A percentile compares a stretch with the other conserved stretches of the same genome.
These are phyloP conservation scores for Xenopus laevis DNA, from an alignment of 2,113 vertebrate species.

Conservation along the genomic window DNA sequence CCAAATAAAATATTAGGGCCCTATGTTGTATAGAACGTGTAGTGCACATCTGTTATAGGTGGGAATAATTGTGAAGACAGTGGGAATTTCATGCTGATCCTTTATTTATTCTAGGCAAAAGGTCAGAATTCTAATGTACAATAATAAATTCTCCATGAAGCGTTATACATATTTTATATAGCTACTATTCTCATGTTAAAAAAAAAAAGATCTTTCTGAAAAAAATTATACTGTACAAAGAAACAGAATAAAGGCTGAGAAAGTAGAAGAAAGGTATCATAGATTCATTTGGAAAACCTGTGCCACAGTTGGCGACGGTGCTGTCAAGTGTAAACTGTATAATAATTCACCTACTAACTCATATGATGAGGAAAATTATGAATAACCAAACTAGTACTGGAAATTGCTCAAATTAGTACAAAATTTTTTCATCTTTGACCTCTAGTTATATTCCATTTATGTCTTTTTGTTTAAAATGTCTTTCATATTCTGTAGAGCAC, in stretches of 20 bases:
- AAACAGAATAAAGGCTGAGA: conserved; percentile 15
- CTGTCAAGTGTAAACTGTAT: not conserved
- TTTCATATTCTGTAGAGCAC: too few species aligned
- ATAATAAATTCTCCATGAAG: conserved; percentile 41
- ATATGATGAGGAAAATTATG: too few species aligned
- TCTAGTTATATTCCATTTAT: too few species aligned
- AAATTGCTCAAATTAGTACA: too few species aligned
- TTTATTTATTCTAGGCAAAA: conserved; percentile 42
- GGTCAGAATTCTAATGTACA: conserved; percentile 44
- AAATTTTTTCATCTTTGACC: too few species aligned
- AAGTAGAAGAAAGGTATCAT: conserved; percentile 10
- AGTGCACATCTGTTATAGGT: conserved; percentile 2
- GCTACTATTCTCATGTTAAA: conserved; percentile 40
- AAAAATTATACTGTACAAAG: conserved; percentile 32
- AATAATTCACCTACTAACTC: too few species aligned
- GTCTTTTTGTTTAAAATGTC: too few species aligned
- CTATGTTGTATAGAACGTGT: not conserved
- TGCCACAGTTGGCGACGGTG: not conserved
- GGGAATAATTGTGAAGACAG: not conserved
- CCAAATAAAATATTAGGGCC: too few species aligned
- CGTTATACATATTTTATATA: conserved; percentile 42
- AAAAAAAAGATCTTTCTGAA: conserved; percentile 16
- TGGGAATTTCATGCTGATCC: conserved; percentile 24
- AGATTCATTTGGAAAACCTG: conserved; percentile 31
- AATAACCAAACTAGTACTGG: too few species aligned